Percentiles rank a stretch among this genome's conserved stretches.
Conservation (phyloP, 2,113 vertebrate genomes). For the Anhinga anhinga region DNA sequence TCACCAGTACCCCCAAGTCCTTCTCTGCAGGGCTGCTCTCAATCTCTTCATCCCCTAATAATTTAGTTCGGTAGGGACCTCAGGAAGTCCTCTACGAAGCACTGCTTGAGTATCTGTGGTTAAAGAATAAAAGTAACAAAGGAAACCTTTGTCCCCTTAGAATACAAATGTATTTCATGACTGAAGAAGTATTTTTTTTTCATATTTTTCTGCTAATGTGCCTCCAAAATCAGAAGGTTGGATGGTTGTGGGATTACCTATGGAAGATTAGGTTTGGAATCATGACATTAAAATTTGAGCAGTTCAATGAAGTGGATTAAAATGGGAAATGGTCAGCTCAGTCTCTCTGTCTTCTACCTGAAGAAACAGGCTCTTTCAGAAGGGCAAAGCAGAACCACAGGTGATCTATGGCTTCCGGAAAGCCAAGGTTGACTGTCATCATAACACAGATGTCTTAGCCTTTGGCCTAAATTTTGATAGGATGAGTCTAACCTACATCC, state of each 20-base stretch:
- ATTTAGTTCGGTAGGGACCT: background rate
- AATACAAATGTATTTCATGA: background rate
- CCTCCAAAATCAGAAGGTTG: background rate
- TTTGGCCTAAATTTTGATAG: background rate
- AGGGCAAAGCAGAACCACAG: background rate
- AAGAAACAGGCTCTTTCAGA: background rate
- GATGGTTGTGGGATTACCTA: background rate
- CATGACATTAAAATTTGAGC: background rate
- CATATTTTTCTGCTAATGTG: accelerated
- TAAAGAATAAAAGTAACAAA: background rate
- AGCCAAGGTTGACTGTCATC: background rate
- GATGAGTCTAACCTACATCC: background rate
- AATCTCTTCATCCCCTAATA: background rate
- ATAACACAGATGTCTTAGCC: background rate
- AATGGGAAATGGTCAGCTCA: background rate
- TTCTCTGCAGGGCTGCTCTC: too few species aligned
- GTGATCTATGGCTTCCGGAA: background rate
- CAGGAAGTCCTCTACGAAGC: background rate
- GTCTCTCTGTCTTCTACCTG: background rate
- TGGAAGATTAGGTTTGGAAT: background rate
- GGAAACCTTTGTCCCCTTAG: accelerated
- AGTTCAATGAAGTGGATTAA: background rate
- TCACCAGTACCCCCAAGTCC: too few species aligned
- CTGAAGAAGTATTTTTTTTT: background rate
- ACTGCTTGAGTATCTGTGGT: background rate